Evolutionary conservation across 1,140 invertebrate species (phyloP).

Genomic region (Tetramorium simillimum): DNA sequence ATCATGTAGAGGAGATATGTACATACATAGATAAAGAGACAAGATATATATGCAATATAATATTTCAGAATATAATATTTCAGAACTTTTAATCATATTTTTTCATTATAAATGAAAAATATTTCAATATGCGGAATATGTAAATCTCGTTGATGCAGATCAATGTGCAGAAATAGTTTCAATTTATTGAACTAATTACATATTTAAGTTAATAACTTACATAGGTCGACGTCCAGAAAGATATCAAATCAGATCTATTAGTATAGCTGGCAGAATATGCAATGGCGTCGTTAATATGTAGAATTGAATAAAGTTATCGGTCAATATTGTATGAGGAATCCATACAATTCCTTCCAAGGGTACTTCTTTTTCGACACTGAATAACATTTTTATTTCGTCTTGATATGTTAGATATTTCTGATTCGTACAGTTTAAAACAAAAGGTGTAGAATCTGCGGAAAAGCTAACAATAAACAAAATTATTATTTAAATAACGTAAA

Average conservation of each 20-base stretch:
- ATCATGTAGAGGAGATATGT: not conserved
- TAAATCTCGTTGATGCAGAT: not conserved
- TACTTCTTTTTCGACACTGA: slow-evolving; percentile 84
- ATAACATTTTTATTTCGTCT: slow-evolving; percentile 86
- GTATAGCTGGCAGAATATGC: slow-evolving; percentile 90
- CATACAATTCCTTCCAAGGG: slow-evolving; percentile 90
- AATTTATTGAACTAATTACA: not conserved
- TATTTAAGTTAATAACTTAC: slow-evolving; percentile 85
- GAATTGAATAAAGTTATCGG: slow-evolving; percentile 84
- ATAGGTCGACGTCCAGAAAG: slow-evolving; percentile 89
- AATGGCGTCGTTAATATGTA: slow-evolving; percentile 87
- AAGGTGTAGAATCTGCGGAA: slow-evolving; percentile 88
- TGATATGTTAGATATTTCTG: not conserved
- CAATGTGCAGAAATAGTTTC: not conserved
- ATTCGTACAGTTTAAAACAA: slow-evolving; percentile 87
- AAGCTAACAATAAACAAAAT: slow-evolving; percentile 76
- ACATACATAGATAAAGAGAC: not conserved
- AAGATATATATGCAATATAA: not conserved
- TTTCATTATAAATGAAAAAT: not conserved
- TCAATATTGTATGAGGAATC: slow-evolving; percentile 87
- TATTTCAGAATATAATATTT: not conserved
- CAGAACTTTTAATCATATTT: not conserved
- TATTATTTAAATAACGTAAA: not conserved
- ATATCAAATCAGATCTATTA: slow-evolving; percentile 88
- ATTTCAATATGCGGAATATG: not conserved